Base-by-base conservation (phyloP, 2,797 vertebrate genomes). In the Peromyscus aztecus region DNA sequence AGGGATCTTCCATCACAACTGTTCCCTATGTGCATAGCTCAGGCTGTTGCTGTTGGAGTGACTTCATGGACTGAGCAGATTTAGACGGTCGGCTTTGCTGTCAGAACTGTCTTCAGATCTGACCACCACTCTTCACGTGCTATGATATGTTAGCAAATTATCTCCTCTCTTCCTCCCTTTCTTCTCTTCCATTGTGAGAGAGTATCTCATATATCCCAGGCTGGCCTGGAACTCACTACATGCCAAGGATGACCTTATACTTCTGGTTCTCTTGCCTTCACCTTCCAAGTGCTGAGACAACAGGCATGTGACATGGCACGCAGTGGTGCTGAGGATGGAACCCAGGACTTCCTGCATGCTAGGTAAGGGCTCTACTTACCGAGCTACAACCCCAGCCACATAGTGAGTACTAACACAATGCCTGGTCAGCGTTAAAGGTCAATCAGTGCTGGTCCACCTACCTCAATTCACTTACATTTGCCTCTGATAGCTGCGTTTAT, bases 1-100 rank as follows among this genome's bases (percentile, higher is more conserved):
- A 59, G 86, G 43, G 83, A 43, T 87, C 46, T 46, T 89, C 93
- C 82, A 52, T 88, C 24, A 82, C 69, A 89, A 61, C 21, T 75
- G 87, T 81, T 85, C 63, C 57, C 31, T 29, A n/a, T 29, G 34
- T 46, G 24, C 0, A 13, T 34, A 88, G 63, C 59, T 91, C 59
- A 89, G n/a, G 69, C 21, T 46, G 19, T 73, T 65, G n/a, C 49
- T 9, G 24, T 46, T 71, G 43, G 71, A 49, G 49, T 17, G 55
- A 52, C 37, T 49, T 23, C 4, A 2, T 4, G 46, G 6, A 40
- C 5, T 37, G 12, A 29, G 29, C 49, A 29, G 23, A 31, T 49
- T 46, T 57, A 65, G 75, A 17, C 17, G 1, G 29, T 31, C 67
- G 24, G 46, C 59, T 69, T 90, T 65, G 67, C 37, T 57, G 19